Conservation (phyloP, 1,140 invertebrate genomes). For the Leptopilina boulardi region DNA sequence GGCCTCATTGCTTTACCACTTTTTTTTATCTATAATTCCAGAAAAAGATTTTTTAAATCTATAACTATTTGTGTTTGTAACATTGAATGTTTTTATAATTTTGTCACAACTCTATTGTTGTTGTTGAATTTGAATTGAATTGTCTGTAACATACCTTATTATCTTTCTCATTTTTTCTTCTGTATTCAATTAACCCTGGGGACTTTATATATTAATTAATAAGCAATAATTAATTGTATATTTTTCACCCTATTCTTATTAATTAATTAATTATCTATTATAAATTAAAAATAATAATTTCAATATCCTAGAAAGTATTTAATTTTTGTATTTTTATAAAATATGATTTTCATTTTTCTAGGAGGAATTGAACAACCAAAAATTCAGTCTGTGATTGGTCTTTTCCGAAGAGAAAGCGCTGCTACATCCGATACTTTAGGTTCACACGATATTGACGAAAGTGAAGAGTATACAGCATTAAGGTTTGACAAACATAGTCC, state of each 20-base stretch:
- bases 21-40: too few relatives aligned
- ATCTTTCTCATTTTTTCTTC: too few relatives aligned
- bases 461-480: conserved; percentile 65
- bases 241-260: too few relatives aligned
- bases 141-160: too few relatives aligned
- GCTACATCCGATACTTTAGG: conserved; percentile 62
- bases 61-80: too few relatives aligned
- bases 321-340: neutral
- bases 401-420: conserved; percentile 73
- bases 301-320: neutral
- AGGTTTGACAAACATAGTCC: conserved; percentile 63
- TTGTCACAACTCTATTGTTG: too few relatives aligned
- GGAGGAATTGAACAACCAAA: conserved; percentile 76
- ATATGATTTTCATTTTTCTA: conserved; percentile 54
- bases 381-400: conserved; percentile 75
- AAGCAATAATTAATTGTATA: too few relatives aligned
- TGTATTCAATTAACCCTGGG: too few relatives aligned
- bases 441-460: conserved; percentile 67
- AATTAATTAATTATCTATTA: neutral
- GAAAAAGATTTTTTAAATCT: too few relatives aligned
- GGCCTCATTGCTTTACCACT: neutral
- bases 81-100: too few relatives aligned
- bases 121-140: too few relatives aligned
- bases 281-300: neutral
- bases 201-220: too few relatives aligned